Conservation (phyloP, 2,113 vertebrate species). For the Vulpes ferrilata region DNA sequence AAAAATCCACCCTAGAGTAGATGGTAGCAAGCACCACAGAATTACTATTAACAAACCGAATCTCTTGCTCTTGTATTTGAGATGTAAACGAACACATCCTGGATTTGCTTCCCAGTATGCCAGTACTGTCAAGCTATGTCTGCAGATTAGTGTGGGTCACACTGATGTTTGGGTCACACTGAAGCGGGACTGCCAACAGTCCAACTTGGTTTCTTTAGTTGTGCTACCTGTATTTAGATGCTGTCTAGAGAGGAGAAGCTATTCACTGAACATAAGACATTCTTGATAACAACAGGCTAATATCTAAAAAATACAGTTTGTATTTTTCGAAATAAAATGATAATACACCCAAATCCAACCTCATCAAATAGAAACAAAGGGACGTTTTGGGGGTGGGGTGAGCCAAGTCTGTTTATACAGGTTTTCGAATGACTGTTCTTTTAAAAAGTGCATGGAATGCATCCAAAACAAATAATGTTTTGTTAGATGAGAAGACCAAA, state of each 20-base stretch:
- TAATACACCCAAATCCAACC: constrained; percentile 67
- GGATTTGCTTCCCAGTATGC: neutral
- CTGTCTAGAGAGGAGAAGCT: constrained; percentile 12
- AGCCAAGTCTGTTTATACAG: constrained; percentile 79
- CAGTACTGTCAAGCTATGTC: neutral
- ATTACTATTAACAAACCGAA: neutral
- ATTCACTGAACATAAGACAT: constrained; percentile 51
- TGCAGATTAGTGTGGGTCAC: neutral
- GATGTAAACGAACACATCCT: neutral
- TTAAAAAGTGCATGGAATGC: constrained; percentile 83
- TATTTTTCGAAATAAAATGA: constrained; percentile 59
- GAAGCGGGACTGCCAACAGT: neutral
- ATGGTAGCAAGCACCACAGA: neutral
- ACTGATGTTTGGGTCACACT: neutral
- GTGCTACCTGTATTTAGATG: neutral
- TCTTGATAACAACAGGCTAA: constrained; percentile 13
- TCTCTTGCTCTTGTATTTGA: neutral
- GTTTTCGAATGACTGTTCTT: constrained; percentile 85
- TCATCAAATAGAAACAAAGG: constrained; percentile 79
- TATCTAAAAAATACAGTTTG: constrained; percentile 44
- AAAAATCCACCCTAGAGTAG: neutral
- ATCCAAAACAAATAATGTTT: constrained; percentile 87
- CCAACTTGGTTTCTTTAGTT: neutral
- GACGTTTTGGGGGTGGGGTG: constrained; percentile 43
- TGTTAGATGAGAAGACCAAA: constrained; percentile 83